Evolutionary conservation across 2,797 vertebrate genomes (phyloP).

Genomic region (Momotus momota): DNA sequence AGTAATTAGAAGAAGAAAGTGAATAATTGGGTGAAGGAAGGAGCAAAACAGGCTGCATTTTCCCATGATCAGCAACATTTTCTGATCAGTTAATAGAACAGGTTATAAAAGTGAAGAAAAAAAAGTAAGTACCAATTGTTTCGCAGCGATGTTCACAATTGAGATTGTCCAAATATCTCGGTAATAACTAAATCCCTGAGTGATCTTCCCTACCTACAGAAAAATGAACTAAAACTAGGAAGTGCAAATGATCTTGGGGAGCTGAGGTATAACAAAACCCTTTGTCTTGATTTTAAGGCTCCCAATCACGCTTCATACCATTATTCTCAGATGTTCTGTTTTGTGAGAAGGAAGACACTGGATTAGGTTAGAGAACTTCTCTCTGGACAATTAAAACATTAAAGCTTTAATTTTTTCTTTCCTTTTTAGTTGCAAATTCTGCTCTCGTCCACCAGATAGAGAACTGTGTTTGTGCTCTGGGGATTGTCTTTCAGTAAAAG

Average conservation of each 20-base stretch:
- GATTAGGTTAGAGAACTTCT: background rate
- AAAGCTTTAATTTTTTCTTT: background rate
- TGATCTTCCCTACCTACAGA: background rate
- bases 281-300: background rate
- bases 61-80: background rate
- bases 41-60: background rate
- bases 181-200: background rate
- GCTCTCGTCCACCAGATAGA: background rate
- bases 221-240: background rate
- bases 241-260: background rate
- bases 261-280: background rate
- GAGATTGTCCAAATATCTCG: background rate
- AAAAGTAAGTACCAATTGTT: background rate
- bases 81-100: background rate
- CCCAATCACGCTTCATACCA: background rate
- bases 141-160: background rate
- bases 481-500: background rate
- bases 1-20: background rate
- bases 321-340: background rate
- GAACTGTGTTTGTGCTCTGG: background rate
- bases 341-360: background rate
- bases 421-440: background rate
- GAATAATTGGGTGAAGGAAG: background rate
- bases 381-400: background rate
- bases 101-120: background rate